Conservation (phyloP, 2,113 vertebrate species). For the Acanthochromis polyacanthus region DNA sequence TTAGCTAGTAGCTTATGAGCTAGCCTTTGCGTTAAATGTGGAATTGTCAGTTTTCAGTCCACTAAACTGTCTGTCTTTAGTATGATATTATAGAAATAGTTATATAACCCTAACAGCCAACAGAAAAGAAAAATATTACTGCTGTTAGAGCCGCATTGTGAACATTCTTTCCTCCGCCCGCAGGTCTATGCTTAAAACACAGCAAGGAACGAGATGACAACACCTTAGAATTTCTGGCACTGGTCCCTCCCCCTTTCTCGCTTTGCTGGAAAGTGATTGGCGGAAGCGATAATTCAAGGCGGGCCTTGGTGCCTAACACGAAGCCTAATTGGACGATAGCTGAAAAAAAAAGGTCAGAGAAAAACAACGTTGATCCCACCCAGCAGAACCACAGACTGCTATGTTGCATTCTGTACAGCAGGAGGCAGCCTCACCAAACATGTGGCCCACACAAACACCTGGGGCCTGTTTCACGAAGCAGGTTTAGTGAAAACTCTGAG, state of each 20-base stretch:
- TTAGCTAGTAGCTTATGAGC: conserved; percentile 56
- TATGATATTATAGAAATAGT: background rate
- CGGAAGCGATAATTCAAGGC: background rate
- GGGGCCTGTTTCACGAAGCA: no score
- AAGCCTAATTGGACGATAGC: conserved; percentile 64
- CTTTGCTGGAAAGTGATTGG: conserved; percentile 56
- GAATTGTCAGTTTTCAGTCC: background rate
- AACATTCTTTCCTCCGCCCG: conserved; percentile 21
- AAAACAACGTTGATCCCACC: conserved; percentile 60
- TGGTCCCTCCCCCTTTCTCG: conserved; percentile 54
- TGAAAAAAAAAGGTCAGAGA: conserved; percentile 53
- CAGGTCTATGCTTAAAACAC: conserved; percentile 48
- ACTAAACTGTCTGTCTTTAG: background rate
- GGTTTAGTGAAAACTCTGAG: no score
- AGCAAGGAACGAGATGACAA: conserved; percentile 82
- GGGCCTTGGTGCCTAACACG: background rate
- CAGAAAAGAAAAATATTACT: background rate
- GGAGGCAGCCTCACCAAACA: conserved; percentile 44
- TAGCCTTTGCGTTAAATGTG: conserved; percentile 40
- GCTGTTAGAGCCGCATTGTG: conserved; percentile 68
- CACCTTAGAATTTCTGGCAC: conserved; percentile 78
- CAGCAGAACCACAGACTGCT: background rate
- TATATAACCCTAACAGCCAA: background rate
- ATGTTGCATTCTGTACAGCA: conserved; percentile 49
- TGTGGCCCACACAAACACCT: no score